These are phyloP conservation scores for Oncorhynchus keta DNA, from an alignment of 2,113 vertebrate genomes.

Conservation along the genomic window DNA sequence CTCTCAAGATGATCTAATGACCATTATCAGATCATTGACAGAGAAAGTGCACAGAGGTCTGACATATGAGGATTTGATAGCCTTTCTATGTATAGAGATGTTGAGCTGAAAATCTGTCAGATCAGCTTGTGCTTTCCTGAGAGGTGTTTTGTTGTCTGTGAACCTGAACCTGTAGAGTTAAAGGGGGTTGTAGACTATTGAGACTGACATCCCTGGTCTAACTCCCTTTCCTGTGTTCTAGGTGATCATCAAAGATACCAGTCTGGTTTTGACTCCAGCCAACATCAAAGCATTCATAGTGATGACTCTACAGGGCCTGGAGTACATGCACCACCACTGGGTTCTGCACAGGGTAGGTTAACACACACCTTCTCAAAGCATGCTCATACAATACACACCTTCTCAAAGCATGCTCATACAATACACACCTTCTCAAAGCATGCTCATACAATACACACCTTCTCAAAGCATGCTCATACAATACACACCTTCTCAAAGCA, in stretches of 20 bases:
- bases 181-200: neutral
- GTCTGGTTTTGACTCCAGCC: conserved; percentile 91
- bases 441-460: too few relatives aligned
- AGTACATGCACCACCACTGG: conserved; percentile 96
- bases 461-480: too few relatives aligned
- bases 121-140: too few relatives aligned
- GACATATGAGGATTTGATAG: too few relatives aligned
- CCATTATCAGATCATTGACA: conserved; percentile 34
- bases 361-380: too few relatives aligned
- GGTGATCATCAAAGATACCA: conserved; percentile 98
- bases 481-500: too few relatives aligned
- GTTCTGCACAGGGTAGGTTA: conserved; percentile 89
- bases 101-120: too few relatives aligned
- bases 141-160: neutral
- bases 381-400: too few relatives aligned
- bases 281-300: conserved; percentile 97
- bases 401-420: too few relatives aligned
- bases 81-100: too few relatives aligned
- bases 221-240: conserved; percentile 50
- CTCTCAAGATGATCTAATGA: conserved; percentile 11
- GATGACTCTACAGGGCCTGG: conserved; percentile 96
- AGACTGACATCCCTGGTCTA: neutral
- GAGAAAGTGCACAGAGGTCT: neutral
- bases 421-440: too few relatives aligned
- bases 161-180: neutral